Percentiles rank a stretch among this genome's conserved stretches.
These are phyloP conservation scores for Drosophila lacertosa DNA, from an alignment of 1,140 invertebrate species.

Conservation along the genomic window DNA sequence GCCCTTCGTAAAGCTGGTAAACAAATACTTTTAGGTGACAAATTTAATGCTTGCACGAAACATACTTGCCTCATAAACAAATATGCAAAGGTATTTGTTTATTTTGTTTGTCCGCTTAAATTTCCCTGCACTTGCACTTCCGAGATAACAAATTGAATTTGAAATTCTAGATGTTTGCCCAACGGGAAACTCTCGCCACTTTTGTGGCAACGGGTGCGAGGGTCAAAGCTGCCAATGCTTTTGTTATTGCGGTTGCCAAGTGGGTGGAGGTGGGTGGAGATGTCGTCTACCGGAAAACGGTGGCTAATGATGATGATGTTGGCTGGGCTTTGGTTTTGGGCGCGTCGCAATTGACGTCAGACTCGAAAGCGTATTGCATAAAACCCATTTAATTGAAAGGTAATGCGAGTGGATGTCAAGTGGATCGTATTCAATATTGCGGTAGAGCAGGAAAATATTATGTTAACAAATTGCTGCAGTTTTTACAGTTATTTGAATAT, in stretches of 20 bases:
- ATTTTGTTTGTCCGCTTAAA: conserved; percentile 19
- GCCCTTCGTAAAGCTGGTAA: conserved; percentile 37
- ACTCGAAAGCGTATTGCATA: background rate
- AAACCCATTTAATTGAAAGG: conserved; percentile 11
- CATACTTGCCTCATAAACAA: conserved; percentile 28
- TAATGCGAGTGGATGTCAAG: conserved; percentile 2
- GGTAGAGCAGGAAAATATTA: too few species aligned
- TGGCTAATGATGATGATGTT: conserved; percentile 29
- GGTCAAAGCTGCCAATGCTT: conserved; percentile 33
- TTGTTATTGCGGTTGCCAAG: conserved; percentile 33
- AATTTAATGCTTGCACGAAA: conserved; percentile 37
- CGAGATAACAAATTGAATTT: conserved; percentile 76
- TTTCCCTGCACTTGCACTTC: conserved; percentile 64
- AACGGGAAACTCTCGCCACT: conserved; percentile 34
- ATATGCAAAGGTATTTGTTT: conserved; percentile 6
- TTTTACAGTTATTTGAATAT: too few species aligned
- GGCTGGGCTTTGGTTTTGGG: conserved; percentile 31
- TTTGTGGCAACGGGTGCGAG: conserved; percentile 8
- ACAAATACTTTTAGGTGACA: conserved; percentile 53
- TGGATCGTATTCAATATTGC: background rate
- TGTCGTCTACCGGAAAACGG: conserved; percentile 21
- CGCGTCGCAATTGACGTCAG: conserved; percentile 56
- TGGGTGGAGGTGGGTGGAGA: conserved; percentile 2
- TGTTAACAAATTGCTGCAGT: too few species aligned
- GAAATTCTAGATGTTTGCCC: conserved; percentile 71